phyloP scores from a whole-genome alignment of 2,888 invertebrate genomes.

The Leptopilina drosophilae region DNA sequence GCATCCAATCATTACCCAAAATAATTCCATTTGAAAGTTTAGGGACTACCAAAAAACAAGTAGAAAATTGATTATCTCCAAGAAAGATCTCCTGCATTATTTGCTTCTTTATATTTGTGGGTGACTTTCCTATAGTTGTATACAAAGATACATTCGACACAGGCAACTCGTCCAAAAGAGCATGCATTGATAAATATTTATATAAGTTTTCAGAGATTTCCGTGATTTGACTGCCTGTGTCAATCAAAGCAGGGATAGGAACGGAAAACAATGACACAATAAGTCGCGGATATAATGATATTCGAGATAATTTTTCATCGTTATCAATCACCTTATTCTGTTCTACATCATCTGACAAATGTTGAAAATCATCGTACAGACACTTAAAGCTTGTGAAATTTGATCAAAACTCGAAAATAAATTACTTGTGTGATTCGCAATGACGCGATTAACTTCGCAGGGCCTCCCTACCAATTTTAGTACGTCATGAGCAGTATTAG shows the following conservation, averaged over 20 bases:
- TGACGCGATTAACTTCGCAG: too few species aligned
- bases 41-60: neutral
- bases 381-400: too few species aligned
- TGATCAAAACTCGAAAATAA: too few species aligned
- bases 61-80: neutral
- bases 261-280: neutral
- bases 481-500: too few species aligned
- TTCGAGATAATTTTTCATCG: neutral
- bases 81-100: neutral
- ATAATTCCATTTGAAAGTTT: neutral
- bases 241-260: neutral
- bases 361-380: too few species aligned
- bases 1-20: neutral
- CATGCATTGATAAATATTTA: neutral
- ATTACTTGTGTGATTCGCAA: neutral
- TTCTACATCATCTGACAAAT: too few species aligned
- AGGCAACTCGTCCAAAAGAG: neutral
- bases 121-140: neutral
- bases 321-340: too few species aligned
- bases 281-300: neutral
- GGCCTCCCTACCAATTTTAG: too few species aligned
- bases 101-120: neutral
- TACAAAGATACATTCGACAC: neutral
- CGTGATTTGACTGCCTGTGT: conserved; percentile 4
- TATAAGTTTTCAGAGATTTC: neutral